A percentile compares a stretch with the other conserved stretches of the same genome.
Conservation (phyloP, 2,888 invertebrate genomes). For the Drosophila recens region DNA sequence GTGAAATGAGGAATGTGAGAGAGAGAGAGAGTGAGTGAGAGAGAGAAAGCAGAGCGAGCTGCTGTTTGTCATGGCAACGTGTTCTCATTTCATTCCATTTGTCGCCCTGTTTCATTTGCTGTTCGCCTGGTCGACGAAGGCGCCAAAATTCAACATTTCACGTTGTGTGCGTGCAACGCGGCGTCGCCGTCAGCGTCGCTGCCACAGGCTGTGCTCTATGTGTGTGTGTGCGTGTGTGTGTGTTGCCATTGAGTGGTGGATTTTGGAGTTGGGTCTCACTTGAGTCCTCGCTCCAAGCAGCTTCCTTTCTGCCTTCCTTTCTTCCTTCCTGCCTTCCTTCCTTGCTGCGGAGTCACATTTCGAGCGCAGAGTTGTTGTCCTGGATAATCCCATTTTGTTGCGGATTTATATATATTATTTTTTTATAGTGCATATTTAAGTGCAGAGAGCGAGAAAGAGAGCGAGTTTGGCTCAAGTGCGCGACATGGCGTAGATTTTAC, state of each 20-base stretch:
- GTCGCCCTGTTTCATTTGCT: constrained; percentile 44
- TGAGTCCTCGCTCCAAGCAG: constrained; percentile 29
- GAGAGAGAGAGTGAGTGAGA: constrained; percentile 2
- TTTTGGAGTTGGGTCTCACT: constrained; percentile 50
- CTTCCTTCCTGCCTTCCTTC: not conserved
- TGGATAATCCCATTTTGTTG: constrained; percentile 56
- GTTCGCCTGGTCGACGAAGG: constrained; percentile 82
- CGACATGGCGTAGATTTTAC: constrained; percentile 82
- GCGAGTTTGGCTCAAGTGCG: constrained; percentile 76
- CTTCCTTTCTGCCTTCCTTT: not conserved
- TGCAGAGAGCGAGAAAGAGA: constrained; percentile 40
- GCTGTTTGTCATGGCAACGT: constrained; percentile 47
- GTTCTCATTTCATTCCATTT: constrained; percentile 1
- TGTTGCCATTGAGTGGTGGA: constrained; percentile 48
- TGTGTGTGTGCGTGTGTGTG: not conserved
- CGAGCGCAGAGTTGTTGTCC: constrained; percentile 16
- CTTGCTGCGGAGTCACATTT: constrained; percentile 29
- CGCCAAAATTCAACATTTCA: constrained; percentile 84
- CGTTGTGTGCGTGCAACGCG: constrained; percentile 70
- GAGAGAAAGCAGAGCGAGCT: constrained; percentile 20
- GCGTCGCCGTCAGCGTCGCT: constrained; percentile 37
- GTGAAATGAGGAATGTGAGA: constrained; percentile 5
- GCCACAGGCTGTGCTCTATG: constrained; percentile 5
- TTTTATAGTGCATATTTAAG: constrained; percentile 6
- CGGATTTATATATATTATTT: constrained; percentile 31